Conservation (phyloP, 2,113 vertebrate species). For the Equus przewalskii region DNA sequence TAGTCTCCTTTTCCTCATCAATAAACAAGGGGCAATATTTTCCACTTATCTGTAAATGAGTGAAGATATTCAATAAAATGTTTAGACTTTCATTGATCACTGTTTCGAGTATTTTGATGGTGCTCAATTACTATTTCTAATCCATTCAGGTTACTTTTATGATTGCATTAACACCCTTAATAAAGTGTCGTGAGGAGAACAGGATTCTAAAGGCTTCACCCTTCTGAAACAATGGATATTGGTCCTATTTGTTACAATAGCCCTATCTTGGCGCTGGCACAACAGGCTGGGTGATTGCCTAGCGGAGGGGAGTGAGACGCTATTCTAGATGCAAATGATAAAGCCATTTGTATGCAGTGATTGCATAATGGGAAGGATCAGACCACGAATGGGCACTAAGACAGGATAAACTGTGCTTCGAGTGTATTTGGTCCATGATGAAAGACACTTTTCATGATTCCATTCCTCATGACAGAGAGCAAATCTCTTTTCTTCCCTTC, state of each 20-base stretch:
- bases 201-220: background rate
- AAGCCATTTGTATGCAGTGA: background rate
- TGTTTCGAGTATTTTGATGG: background rate
- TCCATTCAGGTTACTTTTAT: background rate
- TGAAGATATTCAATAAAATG: background rate
- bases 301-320: background rate
- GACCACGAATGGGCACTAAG: conserved; percentile 54
- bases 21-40: background rate
- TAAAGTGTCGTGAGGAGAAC: background rate
- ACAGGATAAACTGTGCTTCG: conserved; percentile 68
- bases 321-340: conserved; percentile 39
- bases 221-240: conserved; percentile 43
- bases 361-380: conserved; percentile 55
- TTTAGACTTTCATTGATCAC: background rate
- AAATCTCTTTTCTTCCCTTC: conserved; percentile 67
- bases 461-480: conserved; percentile 64
- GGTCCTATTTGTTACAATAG: background rate
- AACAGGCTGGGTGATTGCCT: conserved; percentile 54
- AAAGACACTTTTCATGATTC: conserved; percentile 78
- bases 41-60: background rate
- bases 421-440: conserved; percentile 48
- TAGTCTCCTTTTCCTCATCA: background rate
- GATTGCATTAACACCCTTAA: background rate
- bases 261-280: background rate
- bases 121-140: background rate